A percentile compares a stretch with the other conserved stretches of the same genome.
These are phyloP conservation scores for Bolborhynchus lineola DNA, from an alignment of 2,113 vertebrate genomes.

Conservation along the genomic window DNA sequence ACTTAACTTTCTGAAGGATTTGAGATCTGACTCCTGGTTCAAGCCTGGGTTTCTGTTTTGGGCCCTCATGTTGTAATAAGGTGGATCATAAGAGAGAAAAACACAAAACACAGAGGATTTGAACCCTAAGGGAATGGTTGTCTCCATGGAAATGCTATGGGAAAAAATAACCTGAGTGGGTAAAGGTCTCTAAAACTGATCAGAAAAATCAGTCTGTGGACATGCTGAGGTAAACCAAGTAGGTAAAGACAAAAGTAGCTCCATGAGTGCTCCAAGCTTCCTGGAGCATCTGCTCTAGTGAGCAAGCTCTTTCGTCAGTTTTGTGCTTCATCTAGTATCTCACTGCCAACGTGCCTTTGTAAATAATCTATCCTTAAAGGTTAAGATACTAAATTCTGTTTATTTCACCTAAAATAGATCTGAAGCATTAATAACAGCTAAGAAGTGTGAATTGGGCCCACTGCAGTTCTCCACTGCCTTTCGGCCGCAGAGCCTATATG, in stretches of 20 bases:
- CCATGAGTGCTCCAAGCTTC: rapidly evolving
- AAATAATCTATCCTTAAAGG: background rate
- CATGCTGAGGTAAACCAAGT: background rate
- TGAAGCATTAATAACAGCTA: background rate
- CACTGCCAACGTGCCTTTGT: background rate
- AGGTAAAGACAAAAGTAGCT: background rate
- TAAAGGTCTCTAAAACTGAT: background rate
- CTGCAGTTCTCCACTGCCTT: background rate
- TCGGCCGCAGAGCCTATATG: background rate
- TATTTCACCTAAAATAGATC: background rate
- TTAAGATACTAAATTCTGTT: background rate
- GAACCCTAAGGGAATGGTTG: background rate
- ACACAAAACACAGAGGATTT: background rate
- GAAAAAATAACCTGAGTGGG: background rate
- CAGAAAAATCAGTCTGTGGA: background rate
- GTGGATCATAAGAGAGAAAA: background rate
- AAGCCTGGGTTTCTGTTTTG: background rate
- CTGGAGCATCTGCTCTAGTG: background rate
- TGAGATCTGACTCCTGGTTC: background rate
- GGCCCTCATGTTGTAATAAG: rapidly evolving
- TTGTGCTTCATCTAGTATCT: background rate
- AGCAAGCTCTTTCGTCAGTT: background rate
- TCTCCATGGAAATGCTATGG: background rate
- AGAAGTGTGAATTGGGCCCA: background rate
- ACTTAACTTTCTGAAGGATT: background rate